Base-by-base conservation (phyloP, 2,888 invertebrate genomes). In the Gandaritis pyraliata region DNA sequence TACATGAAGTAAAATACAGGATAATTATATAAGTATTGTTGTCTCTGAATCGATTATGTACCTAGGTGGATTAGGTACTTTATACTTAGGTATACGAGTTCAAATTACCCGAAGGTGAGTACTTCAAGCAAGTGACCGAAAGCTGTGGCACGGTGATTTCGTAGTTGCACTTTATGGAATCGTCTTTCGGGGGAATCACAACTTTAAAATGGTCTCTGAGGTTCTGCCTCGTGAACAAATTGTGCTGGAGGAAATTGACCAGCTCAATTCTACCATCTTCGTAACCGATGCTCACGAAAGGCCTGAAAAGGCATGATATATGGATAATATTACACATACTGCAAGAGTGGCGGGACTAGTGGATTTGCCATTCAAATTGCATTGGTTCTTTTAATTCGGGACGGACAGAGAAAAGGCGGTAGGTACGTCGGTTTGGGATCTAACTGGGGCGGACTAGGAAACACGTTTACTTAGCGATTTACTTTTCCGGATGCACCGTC, bases 401-500 rank as follows among this genome's bases (percentile, higher is more conserved):
- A 2, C n/a, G 33, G 8, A 38, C 33, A 8, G 33, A 33, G 33
- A 10, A 33, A 2, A 33, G 33, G 33, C 5, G 8, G 8, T 33
- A 33, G 33, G 10, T 4, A 29, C 6, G 10, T 10, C 0, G 33
- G 13, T 39, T 39, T 39, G 13, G 12, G 39, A 39, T 5, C 6
- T 6, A 7, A 13, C 13, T 12, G 12, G 3, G 1, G 5, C 12
- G 12, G 13, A 41, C 2, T 13, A 7, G 6, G 2, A 7, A 16
- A 43, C 8, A 33, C n/a, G n/a, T 8, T 10, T 33, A 43, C 39
- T 15, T 13, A 13, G 10, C 10, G 12, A 5, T 29, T 84, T 81
- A 94, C 94, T 88, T 91, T 69, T 93, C 91, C 2, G 93, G 92
- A 64, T 94, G 93, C 11, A 90, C 85, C 15, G 92, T 82, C 7